Evolutionary conservation across 2,888 invertebrate species (phyloP), one percentile per base, ranked within the genome.

Genomic region (Cryptus armator): DNA sequence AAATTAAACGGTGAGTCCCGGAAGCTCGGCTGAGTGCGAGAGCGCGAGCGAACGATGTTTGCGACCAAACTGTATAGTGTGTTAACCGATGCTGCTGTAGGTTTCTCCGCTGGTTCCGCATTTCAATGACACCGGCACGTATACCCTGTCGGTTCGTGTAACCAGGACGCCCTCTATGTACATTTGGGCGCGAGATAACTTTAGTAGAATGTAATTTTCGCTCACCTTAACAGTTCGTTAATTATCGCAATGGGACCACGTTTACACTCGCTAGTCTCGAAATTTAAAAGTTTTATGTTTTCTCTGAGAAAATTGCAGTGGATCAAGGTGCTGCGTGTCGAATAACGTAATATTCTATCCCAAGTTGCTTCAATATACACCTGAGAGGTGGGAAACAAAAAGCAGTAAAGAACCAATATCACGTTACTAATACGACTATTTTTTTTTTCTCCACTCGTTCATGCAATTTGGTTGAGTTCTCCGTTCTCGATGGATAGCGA

Each of bases 1-100:
- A 84, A 84, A 84, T 84, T 84, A 84, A 84, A 84, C 84, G 81
- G 68, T 71, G 68, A 81, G 62, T 72, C 72, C 72, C 32, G 67
- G 53, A 53, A 29, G 74, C 67, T 78, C 74, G 24, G 24, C 43
- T 71, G 43, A 44, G 29, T 19, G 66, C 32, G 59, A 44, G 62
- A 72, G 71, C 3, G 37, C 37, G 53, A 71, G 70, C 62, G 80
- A 76, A 76, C 71, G 77, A 81, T 81, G 76, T 77, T 84, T 84
- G 84, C 80, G 51, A 79, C 66, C 71, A 77, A 74, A 78, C 74
- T 78, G 77, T 74, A 59, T 59, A 72, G 43, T 44, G 77, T 67
- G 67, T 44, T 12, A 24, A 48, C 68, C 68, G 67, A 67, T 68
- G 56, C 51, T 44, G 67, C 67, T 24, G 32, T 16, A 66, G n/a